Conservation (phyloP, 2,888 invertebrate genomes). For the Crematogaster levior region DNA sequence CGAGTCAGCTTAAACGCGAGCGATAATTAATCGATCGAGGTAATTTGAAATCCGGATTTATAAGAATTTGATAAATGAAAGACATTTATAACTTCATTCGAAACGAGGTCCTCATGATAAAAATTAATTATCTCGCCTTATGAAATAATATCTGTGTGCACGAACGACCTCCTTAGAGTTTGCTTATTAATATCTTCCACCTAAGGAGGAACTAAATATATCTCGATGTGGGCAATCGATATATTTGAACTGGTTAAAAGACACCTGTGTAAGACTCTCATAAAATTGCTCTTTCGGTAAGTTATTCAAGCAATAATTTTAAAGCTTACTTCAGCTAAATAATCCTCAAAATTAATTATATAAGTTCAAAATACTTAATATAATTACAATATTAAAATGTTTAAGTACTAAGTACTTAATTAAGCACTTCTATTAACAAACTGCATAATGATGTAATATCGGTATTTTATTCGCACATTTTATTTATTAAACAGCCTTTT, state of each 20-base stretch:
- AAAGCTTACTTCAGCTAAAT: neutral
- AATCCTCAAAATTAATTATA: neutral
- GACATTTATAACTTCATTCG: neutral
- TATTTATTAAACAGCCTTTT: slow-evolving; percentile 12
- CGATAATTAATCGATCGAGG: neutral
- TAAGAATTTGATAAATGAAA: neutral
- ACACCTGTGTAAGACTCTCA: neutral
- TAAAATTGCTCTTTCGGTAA: neutral
- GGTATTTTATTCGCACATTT: slow-evolving; percentile 18
- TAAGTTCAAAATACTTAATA: neutral
- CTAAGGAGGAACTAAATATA: slow-evolving; percentile 27
- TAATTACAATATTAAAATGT: neutral
- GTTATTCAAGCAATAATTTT: neutral
- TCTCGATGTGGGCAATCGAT: slow-evolving; percentile 35
- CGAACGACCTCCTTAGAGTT: slow-evolving; percentile 28
- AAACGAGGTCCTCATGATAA: neutral
- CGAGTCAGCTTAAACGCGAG: slow-evolving; percentile 8
- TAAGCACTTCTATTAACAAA: neutral
- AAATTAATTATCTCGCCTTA: neutral
- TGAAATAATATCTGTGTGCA: slow-evolving; percentile 27
- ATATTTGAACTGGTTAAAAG: slow-evolving; percentile 17
- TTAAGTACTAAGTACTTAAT: neutral
- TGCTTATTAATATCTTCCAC: slow-evolving; percentile 38
- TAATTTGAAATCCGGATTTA: no score
- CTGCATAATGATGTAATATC: neutral